Evolutionary conservation across 2,888 invertebrate genomes (phyloP), one percentile per base, ranked within the genome.

Genomic region (Nymphalis urticae): DNA sequence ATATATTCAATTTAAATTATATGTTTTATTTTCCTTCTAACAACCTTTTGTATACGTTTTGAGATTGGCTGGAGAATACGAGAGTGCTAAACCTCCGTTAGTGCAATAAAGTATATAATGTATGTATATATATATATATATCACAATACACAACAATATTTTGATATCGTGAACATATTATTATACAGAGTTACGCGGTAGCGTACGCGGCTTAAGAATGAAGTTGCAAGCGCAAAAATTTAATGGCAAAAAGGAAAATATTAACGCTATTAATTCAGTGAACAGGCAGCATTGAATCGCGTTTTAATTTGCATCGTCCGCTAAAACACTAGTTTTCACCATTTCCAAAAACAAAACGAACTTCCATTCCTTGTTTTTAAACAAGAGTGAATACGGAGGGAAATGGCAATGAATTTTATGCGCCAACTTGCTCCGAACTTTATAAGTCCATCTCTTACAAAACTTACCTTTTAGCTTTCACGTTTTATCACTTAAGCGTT

Each of bases 321-420:
- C 48, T 54, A 48, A 56, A 65, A 13, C 56, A n/a, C 24, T 48
- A 67, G 24, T 62, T 66, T 54, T 47, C n/a, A 32, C 54, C 19
- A 19, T 58, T 62, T 19, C 9, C 61, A 62, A 68, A 68, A 48
- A 68, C 42, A 64, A 70, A 68, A 62, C 53, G 48, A 63, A 58
- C 62, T 67, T 27, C 9, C 56, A n/a, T 19, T 62, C 51, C 68
- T 48, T 64, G 62, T 63, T 60, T 65, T 63, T 62, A 63, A 71
- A 63, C 62, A 65, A 68, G 60, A 63, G 63, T 58, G 68, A 50
- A 60, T 65, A 24, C 59, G 50, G 64, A 7, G 47, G 62, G 63
- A 64, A 62, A 59, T 63, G 68, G 71, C 63, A 42, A 63, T 48
- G 58, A 62, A 71, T 68, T 71, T 71, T 71, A 71, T 70, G 62